Evolutionary conservation across 1,140 invertebrate genomes (phyloP).

Genomic region (Carcinoscorpius rotundicauda): DNA sequence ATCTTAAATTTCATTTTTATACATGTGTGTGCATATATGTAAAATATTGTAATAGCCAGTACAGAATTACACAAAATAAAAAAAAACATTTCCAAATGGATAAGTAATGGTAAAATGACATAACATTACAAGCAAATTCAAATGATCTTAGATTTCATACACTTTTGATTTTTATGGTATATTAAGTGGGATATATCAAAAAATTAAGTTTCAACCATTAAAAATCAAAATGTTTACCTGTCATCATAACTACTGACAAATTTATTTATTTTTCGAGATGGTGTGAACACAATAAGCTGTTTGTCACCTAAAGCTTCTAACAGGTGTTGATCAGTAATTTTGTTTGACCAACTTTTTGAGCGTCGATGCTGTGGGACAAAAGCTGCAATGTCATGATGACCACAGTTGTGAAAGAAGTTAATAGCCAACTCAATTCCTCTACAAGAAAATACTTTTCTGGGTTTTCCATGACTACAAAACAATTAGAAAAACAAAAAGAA

Average conservation of each 20-base stretch:
- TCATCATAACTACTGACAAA: slow-evolving; percentile 19
- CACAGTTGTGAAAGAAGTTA: slow-evolving; percentile 16
- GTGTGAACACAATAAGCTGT: slow-evolving; percentile 15
- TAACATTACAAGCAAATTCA: no score
- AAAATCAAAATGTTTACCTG: slow-evolving; percentile 10
- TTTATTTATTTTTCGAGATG: slow-evolving; percentile 14
- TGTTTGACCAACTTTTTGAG: background rate
- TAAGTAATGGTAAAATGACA: no score
- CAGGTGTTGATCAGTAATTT: slow-evolving; percentile 11
- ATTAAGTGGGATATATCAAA: no score
- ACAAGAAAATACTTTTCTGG: slow-evolving; percentile 28
- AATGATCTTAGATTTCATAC: no score
- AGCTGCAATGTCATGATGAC: slow-evolving; percentile 11
- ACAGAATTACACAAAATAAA: no score
- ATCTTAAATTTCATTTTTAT: no score
- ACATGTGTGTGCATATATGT: no score
- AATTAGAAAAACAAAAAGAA: background rate
- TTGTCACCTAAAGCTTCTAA: slow-evolving; percentile 1
- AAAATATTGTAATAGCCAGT: no score
- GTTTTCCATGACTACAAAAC: slow-evolving; percentile 30
- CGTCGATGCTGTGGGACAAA: slow-evolving; percentile 12
- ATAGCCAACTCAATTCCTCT: slow-evolving; percentile 29
- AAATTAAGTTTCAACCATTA: background rate
- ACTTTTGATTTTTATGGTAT: no score
- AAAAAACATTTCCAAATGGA: no score